phyloP scores from a whole-genome alignment of 1,140 invertebrate genomes.

The Leguminivora glycinivorella region DNA sequence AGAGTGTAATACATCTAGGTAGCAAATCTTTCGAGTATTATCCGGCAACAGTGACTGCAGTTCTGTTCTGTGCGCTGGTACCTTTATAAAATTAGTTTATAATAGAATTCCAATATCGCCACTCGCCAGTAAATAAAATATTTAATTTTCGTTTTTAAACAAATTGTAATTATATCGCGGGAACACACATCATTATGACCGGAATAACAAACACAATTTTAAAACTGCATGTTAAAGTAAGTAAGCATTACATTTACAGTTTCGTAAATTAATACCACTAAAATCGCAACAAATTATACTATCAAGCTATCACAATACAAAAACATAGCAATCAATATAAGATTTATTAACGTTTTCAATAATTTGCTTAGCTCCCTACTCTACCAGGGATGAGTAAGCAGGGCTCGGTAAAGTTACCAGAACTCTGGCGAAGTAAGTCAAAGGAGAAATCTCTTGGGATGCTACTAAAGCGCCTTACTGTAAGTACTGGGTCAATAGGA shows the following conservation, averaged over 20 bases:
- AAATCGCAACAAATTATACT: background rate
- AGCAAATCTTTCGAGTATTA: too few relatives aligned
- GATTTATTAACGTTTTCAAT: slow-evolving; percentile 34
- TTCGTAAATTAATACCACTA: background rate
- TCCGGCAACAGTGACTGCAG: too few relatives aligned
- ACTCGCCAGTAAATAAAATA: too few relatives aligned
- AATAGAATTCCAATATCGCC: too few relatives aligned
- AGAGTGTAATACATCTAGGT: too few relatives aligned
- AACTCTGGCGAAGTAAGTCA: slow-evolving; percentile 67
- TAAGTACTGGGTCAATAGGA: slow-evolving; percentile 55
- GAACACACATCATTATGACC: background rate
- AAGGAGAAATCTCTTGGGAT: slow-evolving; percentile 67
- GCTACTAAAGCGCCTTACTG: slow-evolving; percentile 64
- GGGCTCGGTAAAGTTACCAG: slow-evolving; percentile 56
- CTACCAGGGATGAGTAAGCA: slow-evolving; percentile 55
- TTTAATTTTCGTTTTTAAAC: too few relatives aligned
- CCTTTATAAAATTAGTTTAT: too few relatives aligned
- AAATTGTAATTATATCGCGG: background rate
- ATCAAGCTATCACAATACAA: background rate
- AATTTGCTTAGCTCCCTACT: slow-evolving; percentile 58
- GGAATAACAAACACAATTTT: background rate
- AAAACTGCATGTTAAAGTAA: background rate
- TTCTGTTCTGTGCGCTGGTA: too few relatives aligned
- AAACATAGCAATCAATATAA: background rate
- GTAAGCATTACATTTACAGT: slow-evolving; percentile 5